Percentiles rank a stretch among this genome's conserved stretches.
Conservation (phyloP, 1,140 invertebrate species). For the Bacillus rossius region DNA sequence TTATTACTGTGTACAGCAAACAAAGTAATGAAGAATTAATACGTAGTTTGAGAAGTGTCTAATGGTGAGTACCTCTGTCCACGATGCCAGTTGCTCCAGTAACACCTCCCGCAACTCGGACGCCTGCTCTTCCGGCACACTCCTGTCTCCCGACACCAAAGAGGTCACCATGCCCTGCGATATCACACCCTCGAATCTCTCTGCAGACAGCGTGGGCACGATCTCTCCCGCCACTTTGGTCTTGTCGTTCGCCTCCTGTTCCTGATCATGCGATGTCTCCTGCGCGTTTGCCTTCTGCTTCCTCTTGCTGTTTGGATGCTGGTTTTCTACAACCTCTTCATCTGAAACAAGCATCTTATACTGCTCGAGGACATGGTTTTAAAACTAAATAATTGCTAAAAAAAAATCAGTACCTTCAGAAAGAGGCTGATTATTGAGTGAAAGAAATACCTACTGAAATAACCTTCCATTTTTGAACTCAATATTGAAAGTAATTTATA, state of each 20-base stretch:
- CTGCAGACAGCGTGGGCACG: constrained; percentile 58
- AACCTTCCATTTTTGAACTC: too few species aligned
- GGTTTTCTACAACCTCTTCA: constrained; percentile 44
- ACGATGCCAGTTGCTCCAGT: constrained; percentile 49
- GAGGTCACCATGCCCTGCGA: background rate
- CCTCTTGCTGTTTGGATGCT: constrained; percentile 9
- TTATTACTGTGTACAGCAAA: too few species aligned
- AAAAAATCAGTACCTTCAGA: too few species aligned
- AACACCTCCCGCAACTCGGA: constrained; percentile 42
- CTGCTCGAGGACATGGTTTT: too few species aligned
- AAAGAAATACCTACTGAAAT: too few species aligned
- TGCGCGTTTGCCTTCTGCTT: background rate
- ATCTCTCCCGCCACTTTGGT: constrained; percentile 72
- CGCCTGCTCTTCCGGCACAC: constrained; percentile 20
- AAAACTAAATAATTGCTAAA: too few species aligned
- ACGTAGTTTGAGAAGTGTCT: too few species aligned
- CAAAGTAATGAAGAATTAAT: too few species aligned
- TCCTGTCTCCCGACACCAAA: background rate
- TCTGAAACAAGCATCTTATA: background rate
- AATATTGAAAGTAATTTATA: too few species aligned
- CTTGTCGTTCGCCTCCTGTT: constrained; percentile 42
- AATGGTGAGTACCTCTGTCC: constrained; percentile 45
- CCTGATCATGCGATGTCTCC: constrained; percentile 16
- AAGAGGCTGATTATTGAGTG: too few species aligned
- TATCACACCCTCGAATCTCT: constrained; percentile 52